Evolutionary conservation across 2,888 invertebrate genomes (phyloP).

Genomic region (Lepidochrysops patricia): DNA sequence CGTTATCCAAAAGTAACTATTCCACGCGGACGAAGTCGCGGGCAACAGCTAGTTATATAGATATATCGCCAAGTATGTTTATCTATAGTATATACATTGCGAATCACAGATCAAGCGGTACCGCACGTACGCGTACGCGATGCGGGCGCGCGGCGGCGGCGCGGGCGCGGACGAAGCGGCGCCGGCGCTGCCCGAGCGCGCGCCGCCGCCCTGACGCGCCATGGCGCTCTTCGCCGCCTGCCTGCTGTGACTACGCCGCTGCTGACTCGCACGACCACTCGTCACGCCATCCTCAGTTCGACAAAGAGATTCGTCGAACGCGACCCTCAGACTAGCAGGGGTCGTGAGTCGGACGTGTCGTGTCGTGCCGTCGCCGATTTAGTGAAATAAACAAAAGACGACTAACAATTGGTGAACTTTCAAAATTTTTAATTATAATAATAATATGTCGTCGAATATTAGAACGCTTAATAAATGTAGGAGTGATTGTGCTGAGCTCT

Average conservation of each 20-base stretch:
- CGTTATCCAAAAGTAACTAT: too few relatives aligned
- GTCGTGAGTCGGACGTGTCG: background rate
- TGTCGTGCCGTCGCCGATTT: background rate
- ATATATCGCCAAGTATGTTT: too few relatives aligned
- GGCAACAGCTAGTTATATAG: too few relatives aligned
- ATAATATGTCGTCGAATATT: background rate
- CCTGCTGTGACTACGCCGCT: constrained; percentile 67
- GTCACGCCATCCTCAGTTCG: background rate
- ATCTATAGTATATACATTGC: background rate
- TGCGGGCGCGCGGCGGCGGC: constrained; percentile 78
- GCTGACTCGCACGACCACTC: constrained; percentile 16
- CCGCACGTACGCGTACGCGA: constrained; percentile 85
- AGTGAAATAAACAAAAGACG: constrained; percentile 1
- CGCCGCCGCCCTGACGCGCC: constrained; percentile 81
- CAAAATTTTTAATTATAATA: background rate
- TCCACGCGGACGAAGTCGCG: too few relatives aligned
- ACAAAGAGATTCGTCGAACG: background rate
- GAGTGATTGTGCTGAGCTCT: constrained; percentile 3
- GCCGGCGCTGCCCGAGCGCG: constrained; percentile 75
- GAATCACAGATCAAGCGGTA: constrained; percentile 83
- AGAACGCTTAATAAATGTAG: background rate
- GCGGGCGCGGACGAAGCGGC: constrained; percentile 55
- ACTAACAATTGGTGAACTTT: constrained; percentile 1
- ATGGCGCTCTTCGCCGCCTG: constrained; percentile 88
- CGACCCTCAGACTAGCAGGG: background rate